A percentile compares a stretch with the other conserved stretches of the same genome.
These are phyloP conservation scores for Netelia virgata DNA, from an alignment of 2,888 invertebrate species.

Conservation along the genomic window DNA sequence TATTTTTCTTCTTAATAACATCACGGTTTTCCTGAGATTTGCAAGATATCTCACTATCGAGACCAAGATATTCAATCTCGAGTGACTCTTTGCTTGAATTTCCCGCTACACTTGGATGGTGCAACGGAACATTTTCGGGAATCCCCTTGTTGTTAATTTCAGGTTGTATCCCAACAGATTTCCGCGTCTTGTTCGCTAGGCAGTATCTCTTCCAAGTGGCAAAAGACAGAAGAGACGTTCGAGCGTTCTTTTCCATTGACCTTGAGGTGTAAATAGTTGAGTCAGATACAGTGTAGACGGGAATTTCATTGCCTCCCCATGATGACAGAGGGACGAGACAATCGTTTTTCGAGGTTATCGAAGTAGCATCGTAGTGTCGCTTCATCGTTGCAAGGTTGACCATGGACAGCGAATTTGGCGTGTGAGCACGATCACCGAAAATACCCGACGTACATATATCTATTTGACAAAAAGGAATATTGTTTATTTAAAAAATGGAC, in stretches of 20 bases:
- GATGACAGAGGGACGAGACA: slow-evolving; percentile 21
- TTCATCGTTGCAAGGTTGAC: slow-evolving; percentile 28
- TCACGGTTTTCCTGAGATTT: not conserved
- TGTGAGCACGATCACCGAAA: slow-evolving; percentile 27
- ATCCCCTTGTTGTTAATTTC: not conserved
- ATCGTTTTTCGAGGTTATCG: not conserved
- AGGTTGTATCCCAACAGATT: not conserved
- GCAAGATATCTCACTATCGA: not conserved
- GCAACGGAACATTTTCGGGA: not conserved
- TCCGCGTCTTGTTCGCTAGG: not conserved
- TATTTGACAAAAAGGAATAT: not conserved
- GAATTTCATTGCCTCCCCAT: slow-evolving; percentile 29
- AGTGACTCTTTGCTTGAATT: not conserved
- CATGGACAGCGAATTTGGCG: slow-evolving; percentile 14
- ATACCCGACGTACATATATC: not conserved
- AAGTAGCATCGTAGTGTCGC: not conserved
- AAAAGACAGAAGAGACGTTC: slow-evolving; percentile 2
- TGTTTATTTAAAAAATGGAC: not conserved
- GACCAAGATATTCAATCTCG: not conserved
- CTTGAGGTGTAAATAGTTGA: not conserved
- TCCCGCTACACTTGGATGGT: not conserved
- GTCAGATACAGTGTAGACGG: slow-evolving; percentile 26
- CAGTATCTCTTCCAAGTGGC: slow-evolving; percentile 28
- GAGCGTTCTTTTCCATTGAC: not conserved
- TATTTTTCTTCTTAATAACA: not conserved